Percentiles rank a stretch among this genome's conserved stretches.
Conservation (phyloP, 2,888 invertebrate species). For the Chrysina gloriosa region DNA sequence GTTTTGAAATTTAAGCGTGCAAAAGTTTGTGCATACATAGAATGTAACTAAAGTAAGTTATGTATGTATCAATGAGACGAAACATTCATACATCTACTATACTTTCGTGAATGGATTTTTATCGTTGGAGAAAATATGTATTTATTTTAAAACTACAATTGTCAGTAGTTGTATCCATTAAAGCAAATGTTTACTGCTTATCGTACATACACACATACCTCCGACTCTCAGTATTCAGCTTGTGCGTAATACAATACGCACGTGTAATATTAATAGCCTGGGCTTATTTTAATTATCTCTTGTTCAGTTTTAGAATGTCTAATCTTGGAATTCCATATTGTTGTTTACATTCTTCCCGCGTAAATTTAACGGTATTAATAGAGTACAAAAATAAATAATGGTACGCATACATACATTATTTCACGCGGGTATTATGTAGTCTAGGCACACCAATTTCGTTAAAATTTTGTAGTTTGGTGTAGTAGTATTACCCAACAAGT, state of each 20-base stretch:
- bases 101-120: too few species aligned
- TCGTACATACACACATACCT: too few species aligned
- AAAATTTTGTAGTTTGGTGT: too few species aligned
- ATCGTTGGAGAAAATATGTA: too few species aligned
- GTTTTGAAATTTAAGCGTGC: too few species aligned
- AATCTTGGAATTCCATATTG: slow-evolving; percentile 26
- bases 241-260: neutral
- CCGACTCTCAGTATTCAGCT: neutral
- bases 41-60: too few species aligned
- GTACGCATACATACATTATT: neutral
- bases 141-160: too few species aligned
- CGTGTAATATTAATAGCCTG: neutral
- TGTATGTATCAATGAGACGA: too few species aligned
- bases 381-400: slow-evolving; percentile 27
- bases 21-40: too few species aligned
- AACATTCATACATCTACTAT: too few species aligned
- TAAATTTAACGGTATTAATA: slow-evolving; percentile 23
- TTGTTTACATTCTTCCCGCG: slow-evolving; percentile 18
- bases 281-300: neutral
- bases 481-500: neutral
- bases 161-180: too few species aligned
- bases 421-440: neutral
- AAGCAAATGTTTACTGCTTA: too few species aligned
- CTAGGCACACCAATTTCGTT: neutral
- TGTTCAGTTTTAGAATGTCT: slow-evolving; percentile 7